Evolutionary conservation across 2,888 invertebrate species (phyloP).

Genomic region (Meghimatium bilineatum): DNA sequence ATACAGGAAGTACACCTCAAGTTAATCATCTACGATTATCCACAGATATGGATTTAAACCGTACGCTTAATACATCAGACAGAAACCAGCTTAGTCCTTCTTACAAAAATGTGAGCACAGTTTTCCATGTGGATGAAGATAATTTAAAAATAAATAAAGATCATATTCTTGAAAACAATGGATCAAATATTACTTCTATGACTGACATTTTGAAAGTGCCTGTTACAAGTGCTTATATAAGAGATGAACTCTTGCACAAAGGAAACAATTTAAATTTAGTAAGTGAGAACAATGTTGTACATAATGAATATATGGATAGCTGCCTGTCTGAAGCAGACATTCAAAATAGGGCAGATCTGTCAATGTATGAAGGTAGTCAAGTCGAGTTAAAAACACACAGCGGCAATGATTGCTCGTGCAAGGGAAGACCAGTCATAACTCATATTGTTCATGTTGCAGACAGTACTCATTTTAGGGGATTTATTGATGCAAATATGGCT

Average conservation of each 20-base stretch:
- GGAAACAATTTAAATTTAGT: background rate
- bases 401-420: background rate
- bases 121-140: background rate
- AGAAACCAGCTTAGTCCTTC: background rate
- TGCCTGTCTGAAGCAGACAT: no score
- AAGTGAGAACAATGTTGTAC: no score
- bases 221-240: background rate
- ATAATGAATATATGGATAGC: background rate
- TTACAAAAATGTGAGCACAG: background rate
- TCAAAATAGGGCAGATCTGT: background rate
- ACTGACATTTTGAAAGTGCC: background rate
- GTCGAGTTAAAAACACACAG: background rate
- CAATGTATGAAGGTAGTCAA: background rate
- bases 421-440: background rate
- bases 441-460: background rate
- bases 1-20: background rate
- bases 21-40: no score
- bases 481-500: no score
- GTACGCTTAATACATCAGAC: background rate
- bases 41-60: background rate
- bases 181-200: no score
- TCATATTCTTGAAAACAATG: background rate
- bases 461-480: background rate
- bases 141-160: background rate
- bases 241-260: background rate